Evolutionary conservation across 2,113 vertebrate genomes (phyloP).

Genomic region (Larimichthys polyactis): DNA sequence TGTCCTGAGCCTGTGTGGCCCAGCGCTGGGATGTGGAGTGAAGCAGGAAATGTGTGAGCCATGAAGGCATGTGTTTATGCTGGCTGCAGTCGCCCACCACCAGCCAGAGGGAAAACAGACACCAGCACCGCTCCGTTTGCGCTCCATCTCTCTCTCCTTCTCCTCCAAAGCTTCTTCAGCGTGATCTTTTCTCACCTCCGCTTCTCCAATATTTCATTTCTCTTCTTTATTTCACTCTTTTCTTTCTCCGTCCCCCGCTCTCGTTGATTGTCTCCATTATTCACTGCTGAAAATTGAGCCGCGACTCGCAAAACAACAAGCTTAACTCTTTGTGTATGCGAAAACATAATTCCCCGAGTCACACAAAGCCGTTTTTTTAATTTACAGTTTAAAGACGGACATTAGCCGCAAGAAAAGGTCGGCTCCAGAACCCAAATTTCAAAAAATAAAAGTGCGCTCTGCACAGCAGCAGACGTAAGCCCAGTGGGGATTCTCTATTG

Average conservation of each 20-base stretch:
- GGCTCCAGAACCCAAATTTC: conserved; percentile 21
- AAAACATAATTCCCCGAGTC: conserved; percentile 12
- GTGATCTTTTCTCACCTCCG: conserved; percentile 71
- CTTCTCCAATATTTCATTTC: conserved; percentile 27
- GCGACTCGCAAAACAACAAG: neutral
- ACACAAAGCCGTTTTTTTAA: neutral
- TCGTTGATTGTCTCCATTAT: conserved; percentile 16
- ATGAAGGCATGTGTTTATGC: conserved; percentile 90
- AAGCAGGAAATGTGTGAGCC: conserved; percentile 89
- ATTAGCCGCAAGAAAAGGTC: conserved; percentile 1
- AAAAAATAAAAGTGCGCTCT: neutral
- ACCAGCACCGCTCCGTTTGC: conserved; percentile 71
- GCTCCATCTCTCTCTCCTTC: conserved; percentile 62
- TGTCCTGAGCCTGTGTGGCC: conserved; percentile 84
- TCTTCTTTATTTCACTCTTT: neutral
- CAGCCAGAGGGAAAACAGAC: conserved; percentile 86
- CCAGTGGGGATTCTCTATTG: conserved; percentile 21
- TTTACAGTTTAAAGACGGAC: conserved; percentile 18
- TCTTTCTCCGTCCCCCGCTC: neutral
- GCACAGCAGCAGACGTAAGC: conserved; percentile 41
- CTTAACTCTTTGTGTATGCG: neutral
- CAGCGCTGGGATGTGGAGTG: conserved; percentile 79
- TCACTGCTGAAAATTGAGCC: conserved; percentile 7
- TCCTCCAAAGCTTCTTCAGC: conserved; percentile 53
- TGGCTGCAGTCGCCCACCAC: conserved; percentile 84